A percentile compares a stretch with the other conserved stretches of the same genome.
These are phyloP conservation scores for Menura novaehollandiae DNA, from an alignment of 2,113 vertebrate genomes.

Conservation along the genomic window DNA sequence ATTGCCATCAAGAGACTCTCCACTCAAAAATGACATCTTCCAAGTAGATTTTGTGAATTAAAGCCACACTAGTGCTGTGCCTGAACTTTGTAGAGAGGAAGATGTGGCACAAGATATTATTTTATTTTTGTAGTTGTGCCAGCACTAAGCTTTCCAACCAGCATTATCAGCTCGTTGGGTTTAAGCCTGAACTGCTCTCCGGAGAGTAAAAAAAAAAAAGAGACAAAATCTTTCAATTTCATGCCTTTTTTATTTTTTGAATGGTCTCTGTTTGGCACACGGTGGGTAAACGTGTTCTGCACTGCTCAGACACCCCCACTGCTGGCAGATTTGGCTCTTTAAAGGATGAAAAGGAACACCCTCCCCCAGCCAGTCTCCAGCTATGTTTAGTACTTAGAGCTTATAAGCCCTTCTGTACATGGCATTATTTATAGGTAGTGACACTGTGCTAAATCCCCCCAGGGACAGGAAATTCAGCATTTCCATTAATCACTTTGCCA, in stretches of 20 bases:
- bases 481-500: slow-evolving; percentile 23
- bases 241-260: background rate
- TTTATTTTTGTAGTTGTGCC: background rate
- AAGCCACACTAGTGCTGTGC: background rate
- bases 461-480: slow-evolving; percentile 21
- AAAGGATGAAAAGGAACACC: background rate
- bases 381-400: slow-evolving; percentile 47
- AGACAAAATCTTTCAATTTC: background rate
- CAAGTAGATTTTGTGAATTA: background rate
- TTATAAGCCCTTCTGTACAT: slow-evolving; percentile 27
- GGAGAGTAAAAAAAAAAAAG: background rate
- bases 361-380: background rate
- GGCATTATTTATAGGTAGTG: slow-evolving; percentile 52
- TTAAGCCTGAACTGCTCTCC: background rate
- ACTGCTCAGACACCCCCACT: background rate
- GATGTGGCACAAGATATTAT: background rate
- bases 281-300: background rate
- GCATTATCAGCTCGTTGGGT: background rate
- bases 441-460: slow-evolving; percentile 24
- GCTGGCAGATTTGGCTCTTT: background rate
- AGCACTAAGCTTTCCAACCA: background rate
- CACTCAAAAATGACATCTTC: background rate
- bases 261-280: background rate
- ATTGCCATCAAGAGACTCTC: background rate
- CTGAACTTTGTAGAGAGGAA: background rate